These are phyloP conservation scores for Cottoperca gobio DNA, from an alignment of 2,797 vertebrate species.

Conservation along the genomic window DNA sequence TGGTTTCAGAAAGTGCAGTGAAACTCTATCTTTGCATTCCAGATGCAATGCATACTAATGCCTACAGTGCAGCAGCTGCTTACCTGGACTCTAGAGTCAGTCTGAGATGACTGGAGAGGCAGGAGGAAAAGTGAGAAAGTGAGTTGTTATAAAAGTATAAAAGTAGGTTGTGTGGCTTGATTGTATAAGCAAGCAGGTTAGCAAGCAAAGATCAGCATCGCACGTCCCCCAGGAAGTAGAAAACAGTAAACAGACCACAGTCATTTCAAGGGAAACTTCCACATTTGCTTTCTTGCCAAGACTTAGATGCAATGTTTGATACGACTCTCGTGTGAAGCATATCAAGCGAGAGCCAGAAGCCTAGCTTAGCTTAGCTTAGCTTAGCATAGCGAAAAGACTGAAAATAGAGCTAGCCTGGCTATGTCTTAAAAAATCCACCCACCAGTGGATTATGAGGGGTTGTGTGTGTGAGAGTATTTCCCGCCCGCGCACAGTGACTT, in stretches of 20 bases:
- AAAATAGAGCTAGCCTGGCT: background rate
- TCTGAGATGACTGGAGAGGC: constrained; percentile 83
- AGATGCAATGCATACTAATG: constrained; percentile 35
- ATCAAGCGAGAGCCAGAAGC: background rate
- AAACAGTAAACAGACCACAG: background rate
- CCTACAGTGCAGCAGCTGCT: constrained; percentile 62
- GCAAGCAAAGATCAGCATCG: constrained; percentile 24
- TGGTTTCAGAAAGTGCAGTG: constrained; percentile 27
- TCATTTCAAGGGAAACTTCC: background rate
- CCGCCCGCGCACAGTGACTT: background rate
- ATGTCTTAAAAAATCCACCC: background rate
- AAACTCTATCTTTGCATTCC: constrained; percentile 33
- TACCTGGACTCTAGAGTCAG: constrained; percentile 85
- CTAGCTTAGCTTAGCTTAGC: constrained; percentile 17
- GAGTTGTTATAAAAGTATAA: constrained; percentile 57
- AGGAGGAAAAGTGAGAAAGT: constrained; percentile 76
- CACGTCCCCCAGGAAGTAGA: background rate
- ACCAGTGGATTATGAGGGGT: no score
- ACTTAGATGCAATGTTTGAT: background rate
- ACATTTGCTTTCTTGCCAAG: background rate
- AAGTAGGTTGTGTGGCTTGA: constrained; percentile 45
- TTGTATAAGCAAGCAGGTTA: constrained; percentile 44
- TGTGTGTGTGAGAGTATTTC: background rate
- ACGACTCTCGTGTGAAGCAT: background rate
- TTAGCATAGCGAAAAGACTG: background rate